Conservation (phyloP, 2,113 vertebrate genomes). For the Cynocephalus volans region DNA sequence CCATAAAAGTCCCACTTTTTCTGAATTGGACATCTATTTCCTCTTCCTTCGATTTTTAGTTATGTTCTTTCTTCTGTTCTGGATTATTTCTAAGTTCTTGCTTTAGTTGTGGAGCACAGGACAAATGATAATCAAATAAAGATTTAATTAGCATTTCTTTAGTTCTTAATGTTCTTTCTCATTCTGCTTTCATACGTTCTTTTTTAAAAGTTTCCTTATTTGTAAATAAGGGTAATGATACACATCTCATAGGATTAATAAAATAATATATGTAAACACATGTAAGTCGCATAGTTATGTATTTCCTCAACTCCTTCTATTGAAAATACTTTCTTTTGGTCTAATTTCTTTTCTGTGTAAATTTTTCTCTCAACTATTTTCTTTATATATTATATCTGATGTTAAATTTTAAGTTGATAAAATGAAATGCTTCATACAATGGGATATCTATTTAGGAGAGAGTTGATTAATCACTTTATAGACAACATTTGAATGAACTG, state of each 20-base stretch:
- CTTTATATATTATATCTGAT: neutral
- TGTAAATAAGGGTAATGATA: neutral
- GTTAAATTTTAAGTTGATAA: neutral
- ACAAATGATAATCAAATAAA: neutral
- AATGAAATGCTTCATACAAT: slow-evolving; percentile 49
- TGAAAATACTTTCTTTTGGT: slow-evolving; percentile 15
- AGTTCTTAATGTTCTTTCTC: neutral
- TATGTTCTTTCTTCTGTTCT: neutral
- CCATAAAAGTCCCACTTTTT: neutral
- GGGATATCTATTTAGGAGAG: slow-evolving; percentile 3
- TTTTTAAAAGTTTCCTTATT: slow-evolving; percentile 12
- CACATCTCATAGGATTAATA: slow-evolving; percentile 1
- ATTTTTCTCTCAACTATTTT: slow-evolving; percentile 3
- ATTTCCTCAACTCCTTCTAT: slow-evolving; percentile 4
- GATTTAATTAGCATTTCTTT: neutral
- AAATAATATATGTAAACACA: neutral
- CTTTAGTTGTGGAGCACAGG: neutral
- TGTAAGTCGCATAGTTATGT: neutral
- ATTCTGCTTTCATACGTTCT: neutral
- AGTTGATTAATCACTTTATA: neutral
- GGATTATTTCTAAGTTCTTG: neutral
- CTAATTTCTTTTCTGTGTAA: neutral
- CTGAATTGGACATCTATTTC: neutral
- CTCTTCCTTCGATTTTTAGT: neutral
- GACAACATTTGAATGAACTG: neutral